These are phyloP conservation scores for Emmelina monodactyla DNA, from an alignment of 2,888 invertebrate genomes.

Conservation along the genomic window DNA sequence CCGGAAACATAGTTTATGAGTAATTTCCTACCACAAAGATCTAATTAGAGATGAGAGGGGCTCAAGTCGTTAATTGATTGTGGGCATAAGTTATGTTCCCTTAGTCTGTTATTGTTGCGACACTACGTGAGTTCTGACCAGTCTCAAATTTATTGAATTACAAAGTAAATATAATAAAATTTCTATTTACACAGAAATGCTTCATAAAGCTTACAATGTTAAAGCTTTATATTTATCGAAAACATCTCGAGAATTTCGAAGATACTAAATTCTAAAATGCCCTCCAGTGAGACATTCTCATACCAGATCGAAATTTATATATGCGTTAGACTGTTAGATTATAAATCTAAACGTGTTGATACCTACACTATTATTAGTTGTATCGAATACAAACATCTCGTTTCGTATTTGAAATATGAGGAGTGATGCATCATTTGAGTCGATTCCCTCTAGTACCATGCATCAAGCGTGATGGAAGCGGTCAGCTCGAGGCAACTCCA, in stretches of 20 bases:
- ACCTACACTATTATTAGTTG: conserved; percentile 2
- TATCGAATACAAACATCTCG: conserved; percentile 8
- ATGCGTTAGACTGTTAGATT: not conserved
- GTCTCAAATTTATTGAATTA: not conserved
- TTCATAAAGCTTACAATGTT: too few species aligned
- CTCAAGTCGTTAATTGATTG: too few species aligned
- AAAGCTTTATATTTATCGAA: not conserved
- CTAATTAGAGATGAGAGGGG: too few species aligned
- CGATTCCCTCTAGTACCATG: conserved; percentile 21
- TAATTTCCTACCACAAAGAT: too few species aligned
- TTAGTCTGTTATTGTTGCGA: too few species aligned
- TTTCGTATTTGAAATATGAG: conserved; percentile 21
- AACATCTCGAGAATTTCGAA: not conserved
- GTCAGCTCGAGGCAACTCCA: conserved; percentile 32
- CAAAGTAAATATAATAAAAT: not conserved
- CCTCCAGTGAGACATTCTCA: not conserved
- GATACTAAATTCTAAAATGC: not conserved
- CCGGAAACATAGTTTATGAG: too few species aligned
- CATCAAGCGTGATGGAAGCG: conserved; percentile 26
- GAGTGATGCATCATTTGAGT: conserved; percentile 23
- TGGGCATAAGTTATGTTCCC: too few species aligned
- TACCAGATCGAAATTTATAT: not conserved
- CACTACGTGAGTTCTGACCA: too few species aligned
- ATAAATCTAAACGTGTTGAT: not conserved
- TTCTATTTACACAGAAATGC: not conserved